phyloP scores from a whole-genome alignment of 2,797 vertebrate genomes.

The Danio albolineatus region DNA sequence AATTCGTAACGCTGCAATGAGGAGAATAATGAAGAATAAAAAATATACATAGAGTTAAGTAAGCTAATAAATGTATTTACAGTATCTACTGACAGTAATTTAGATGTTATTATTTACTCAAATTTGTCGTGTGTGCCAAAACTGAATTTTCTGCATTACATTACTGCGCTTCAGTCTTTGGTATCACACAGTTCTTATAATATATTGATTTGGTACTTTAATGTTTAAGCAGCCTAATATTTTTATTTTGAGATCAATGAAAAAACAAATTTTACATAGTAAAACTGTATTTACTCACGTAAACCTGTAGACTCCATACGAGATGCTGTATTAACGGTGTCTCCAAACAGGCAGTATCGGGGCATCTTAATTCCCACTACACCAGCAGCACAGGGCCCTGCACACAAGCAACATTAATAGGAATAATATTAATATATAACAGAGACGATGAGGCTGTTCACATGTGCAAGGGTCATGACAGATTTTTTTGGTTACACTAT shows the following conservation, averaged over 20 bases:
- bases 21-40: background rate
- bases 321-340: conserved; percentile 95
- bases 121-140: background rate
- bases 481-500: too few species aligned
- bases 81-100: background rate
- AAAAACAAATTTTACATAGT: too few species aligned
- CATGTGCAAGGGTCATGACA: too few species aligned
- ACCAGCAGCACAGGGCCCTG: conserved; percentile 94
- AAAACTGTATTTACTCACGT: conserved; percentile 80
- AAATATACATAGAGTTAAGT: background rate
- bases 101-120: background rate
- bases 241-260: too few species aligned
- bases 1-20: conserved; percentile 86
- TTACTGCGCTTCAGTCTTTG: background rate
- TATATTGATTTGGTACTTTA: background rate
- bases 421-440: background rate
- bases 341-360: conserved; percentile 96
- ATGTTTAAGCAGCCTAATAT: background rate
- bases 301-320: conserved; percentile 96
- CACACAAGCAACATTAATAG: conserved; percentile 18
- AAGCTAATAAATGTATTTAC: background rate
- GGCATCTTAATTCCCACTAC: conserved; percentile 98
- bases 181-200: background rate
- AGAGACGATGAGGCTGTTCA: too few species aligned
- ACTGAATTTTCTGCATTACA: background rate